These are phyloP conservation scores for Petrosia ficiformis DNA, from an alignment of 37 sponge, comb jelly and placozoan genomes.

Conservation along the genomic window DNA sequence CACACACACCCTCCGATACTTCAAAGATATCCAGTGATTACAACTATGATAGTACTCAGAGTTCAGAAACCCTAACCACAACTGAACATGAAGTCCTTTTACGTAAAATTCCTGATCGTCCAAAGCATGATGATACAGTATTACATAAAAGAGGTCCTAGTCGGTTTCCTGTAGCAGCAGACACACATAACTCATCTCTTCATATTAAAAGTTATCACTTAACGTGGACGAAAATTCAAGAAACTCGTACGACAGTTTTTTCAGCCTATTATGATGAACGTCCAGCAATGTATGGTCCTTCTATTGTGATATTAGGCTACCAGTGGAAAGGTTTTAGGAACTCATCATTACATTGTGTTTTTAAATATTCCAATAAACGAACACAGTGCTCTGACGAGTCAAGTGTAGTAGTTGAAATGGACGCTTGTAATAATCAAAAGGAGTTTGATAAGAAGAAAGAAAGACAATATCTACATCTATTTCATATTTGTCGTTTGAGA, in stretches of 20 bases:
- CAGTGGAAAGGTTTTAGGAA: background rate
- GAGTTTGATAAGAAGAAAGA: background rate
- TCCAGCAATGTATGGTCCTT: background rate
- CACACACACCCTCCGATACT: too few species aligned
- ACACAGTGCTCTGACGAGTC: background rate
- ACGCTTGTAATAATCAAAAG: background rate
- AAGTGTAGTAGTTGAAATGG: background rate
- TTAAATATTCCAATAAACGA: background rate
- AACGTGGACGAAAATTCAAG: background rate
- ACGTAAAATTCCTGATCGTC: too few species aligned
- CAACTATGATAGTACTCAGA: too few species aligned
- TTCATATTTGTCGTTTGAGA: background rate
- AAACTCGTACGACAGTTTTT: slow-evolving; percentile 17
- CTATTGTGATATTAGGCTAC: slow-evolving; percentile 22
- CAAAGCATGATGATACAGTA: too few species aligned
- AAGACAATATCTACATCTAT: background rate
- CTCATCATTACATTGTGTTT: background rate
- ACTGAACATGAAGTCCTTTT: too few species aligned
- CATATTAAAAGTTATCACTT: too few species aligned
- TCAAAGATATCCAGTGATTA: too few species aligned
- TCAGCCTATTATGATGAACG: slow-evolving; percentile 28
- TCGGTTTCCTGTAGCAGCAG: too few species aligned
- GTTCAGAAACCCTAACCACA: too few species aligned
- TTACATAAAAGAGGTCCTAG: too few species aligned
- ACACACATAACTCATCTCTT: too few species aligned